These are phyloP conservation scores for Xylocopa sonorina DNA, from an alignment of 1,140 invertebrate genomes.

Conservation along the genomic window DNA sequence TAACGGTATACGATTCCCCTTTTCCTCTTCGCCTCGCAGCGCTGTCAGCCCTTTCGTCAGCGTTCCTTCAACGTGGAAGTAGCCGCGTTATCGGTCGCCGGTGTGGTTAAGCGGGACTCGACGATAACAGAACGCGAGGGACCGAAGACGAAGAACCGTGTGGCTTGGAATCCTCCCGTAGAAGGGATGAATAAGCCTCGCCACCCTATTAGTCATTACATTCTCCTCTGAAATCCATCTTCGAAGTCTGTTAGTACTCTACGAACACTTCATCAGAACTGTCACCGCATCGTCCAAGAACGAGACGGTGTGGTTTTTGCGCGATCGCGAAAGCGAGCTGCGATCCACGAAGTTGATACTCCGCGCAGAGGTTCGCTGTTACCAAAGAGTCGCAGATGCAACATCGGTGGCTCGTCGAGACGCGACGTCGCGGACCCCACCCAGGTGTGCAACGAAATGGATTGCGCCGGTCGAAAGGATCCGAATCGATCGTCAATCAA, in stretches of 20 bases:
- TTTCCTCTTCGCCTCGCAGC: not conserved
- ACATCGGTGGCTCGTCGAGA: not conserved
- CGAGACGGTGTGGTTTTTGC: not conserved
- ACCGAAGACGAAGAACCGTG: too few relatives aligned
- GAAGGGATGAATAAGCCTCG: too few relatives aligned
- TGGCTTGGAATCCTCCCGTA: not conserved
- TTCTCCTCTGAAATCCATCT: too few relatives aligned
- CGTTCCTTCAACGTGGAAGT: slow-evolving; percentile 6
- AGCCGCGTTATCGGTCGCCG: slow-evolving; percentile 3
- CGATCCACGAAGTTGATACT: too few relatives aligned
- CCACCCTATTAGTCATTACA: too few relatives aligned
- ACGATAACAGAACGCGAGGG: slow-evolving; percentile 23
- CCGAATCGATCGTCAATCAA: slow-evolving; percentile 54
- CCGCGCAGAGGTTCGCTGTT: not conserved
- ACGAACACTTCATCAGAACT: too few relatives aligned
- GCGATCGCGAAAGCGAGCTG: too few relatives aligned
- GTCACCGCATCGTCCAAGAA: too few relatives aligned
- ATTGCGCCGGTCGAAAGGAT: slow-evolving; percentile 40
- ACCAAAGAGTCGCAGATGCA: not conserved
- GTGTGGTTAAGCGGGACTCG: slow-evolving; percentile 16
- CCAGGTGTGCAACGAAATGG: slow-evolving; percentile 49
- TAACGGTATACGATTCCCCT: slow-evolving; percentile 25
- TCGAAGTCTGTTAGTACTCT: too few relatives aligned
- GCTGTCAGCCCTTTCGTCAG: slow-evolving; percentile 9
- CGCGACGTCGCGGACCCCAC: slow-evolving; percentile 30